Conservation (phyloP, 2,888 invertebrate genomes). For the Steinernema carpocapsae region DNA sequence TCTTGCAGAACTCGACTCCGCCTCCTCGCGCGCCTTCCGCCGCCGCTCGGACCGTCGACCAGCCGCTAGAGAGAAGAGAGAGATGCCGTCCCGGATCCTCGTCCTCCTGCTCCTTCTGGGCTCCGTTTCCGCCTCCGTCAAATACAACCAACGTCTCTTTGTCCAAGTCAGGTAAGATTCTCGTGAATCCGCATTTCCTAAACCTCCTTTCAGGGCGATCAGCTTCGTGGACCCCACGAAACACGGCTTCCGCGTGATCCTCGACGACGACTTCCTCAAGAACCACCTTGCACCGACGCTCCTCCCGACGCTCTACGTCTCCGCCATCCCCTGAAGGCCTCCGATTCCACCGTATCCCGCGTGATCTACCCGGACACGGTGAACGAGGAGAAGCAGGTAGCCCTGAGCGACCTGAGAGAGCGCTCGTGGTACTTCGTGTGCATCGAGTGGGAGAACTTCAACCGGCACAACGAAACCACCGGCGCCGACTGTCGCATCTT, state of each 20-base stretch:
- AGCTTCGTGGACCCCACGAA: slow-evolving; percentile 56
- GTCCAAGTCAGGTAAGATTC: not conserved
- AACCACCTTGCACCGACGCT: slow-evolving; percentile 49
- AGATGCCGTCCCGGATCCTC: not conserved
- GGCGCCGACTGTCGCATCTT: slow-evolving; percentile 56
- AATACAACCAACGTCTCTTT: slow-evolving; percentile 13
- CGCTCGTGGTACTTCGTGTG: slow-evolving; percentile 61
- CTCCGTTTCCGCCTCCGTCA: not conserved
- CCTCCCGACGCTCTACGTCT: slow-evolving; percentile 58
- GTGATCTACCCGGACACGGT: slow-evolving; percentile 52
- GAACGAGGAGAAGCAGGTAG: slow-evolving; percentile 49
- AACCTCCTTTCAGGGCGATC: slow-evolving; percentile 51
- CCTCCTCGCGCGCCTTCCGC: not conserved
- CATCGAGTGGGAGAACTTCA: slow-evolving; percentile 65
- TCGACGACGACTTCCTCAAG: slow-evolving; percentile 55
- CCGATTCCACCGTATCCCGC: slow-evolving; percentile 43
- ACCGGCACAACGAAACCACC: slow-evolving; percentile 61
- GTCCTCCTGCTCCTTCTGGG: not conserved
- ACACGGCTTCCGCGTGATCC: slow-evolving; percentile 57
- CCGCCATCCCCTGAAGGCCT: slow-evolving; percentile 54
- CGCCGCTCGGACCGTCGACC: slow-evolving; percentile 25
- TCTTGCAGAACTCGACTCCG: not conserved
- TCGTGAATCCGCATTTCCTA: not conserved
- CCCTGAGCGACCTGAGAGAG: slow-evolving; percentile 48
- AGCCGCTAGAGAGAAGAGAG: not conserved